phyloP scores from a whole-genome alignment of 53 echinoderm and acorn worm species.

The Echinarachnius parma region DNA sequence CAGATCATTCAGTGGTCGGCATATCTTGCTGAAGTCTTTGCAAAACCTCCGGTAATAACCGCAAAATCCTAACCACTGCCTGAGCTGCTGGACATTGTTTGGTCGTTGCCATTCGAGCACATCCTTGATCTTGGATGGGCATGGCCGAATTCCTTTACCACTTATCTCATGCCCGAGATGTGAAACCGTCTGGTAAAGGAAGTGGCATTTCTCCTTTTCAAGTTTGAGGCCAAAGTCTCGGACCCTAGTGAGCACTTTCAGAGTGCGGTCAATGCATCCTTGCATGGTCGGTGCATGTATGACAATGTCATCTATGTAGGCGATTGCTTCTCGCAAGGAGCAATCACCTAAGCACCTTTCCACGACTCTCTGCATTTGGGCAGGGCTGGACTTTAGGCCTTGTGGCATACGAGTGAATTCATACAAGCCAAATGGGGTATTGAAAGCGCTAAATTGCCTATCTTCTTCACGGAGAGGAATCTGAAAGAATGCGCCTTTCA shows the following conservation, averaged over 20 bases:
- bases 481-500: conserved; percentile 26
- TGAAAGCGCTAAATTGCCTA: conserved; percentile 7
- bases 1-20: conserved; percentile 15
- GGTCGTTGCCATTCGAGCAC: conserved; percentile 5
- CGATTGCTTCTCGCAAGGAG: conserved; percentile 6
- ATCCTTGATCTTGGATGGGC: conserved; percentile 10
- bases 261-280: conserved; percentile 20
- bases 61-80: conserved; percentile 17
- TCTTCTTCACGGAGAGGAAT: conserved; percentile 20
- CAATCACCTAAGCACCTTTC: conserved; percentile 9
- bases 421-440: conserved; percentile 4
- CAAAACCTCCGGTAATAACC: conserved; percentile 31
- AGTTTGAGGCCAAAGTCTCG: conserved; percentile 23
- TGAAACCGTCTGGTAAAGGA: conserved; percentile 11
- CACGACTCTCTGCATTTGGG: conserved; percentile 13
- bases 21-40: conserved; percentile 12
- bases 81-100: conserved; percentile 8
- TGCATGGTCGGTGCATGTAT: conserved; percentile 3
- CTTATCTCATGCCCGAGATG: conserved; percentile 29
- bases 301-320: conserved; percentile 36
- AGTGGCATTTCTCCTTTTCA: conserved; percentile 18
- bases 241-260: neutral
- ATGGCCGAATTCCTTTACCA: conserved; percentile 10
- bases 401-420: conserved; percentile 14
- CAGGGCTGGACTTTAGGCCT: conserved; percentile 23